Percentiles rank a stretch among this genome's conserved stretches.
Conservation (phyloP, 2,797 vertebrate species). For the Pangasius sanitwongsei region DNA sequence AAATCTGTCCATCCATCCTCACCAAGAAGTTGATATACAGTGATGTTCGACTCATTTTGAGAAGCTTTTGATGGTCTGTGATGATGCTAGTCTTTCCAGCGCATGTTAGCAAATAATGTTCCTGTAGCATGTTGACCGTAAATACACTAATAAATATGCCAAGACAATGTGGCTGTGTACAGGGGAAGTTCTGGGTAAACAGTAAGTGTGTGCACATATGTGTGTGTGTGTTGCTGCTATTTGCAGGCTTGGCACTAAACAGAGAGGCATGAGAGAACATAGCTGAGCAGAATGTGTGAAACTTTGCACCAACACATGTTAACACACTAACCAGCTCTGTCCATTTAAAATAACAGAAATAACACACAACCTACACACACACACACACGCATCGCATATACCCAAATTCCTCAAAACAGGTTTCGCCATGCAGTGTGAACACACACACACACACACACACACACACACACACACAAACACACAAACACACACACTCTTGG, state of each 20-base stretch:
- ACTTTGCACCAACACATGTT: slow-evolving; percentile 27
- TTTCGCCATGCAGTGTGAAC: neutral
- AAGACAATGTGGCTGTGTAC: neutral
- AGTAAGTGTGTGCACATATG: neutral
- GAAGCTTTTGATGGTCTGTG: neutral
- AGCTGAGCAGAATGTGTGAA: slow-evolving; percentile 59
- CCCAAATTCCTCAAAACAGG: slow-evolving; percentile 16
- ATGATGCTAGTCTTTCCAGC: neutral
- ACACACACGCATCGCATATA: neutral
- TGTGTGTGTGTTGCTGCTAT: slow-evolving; percentile 39
- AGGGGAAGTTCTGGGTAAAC: slow-evolving; percentile 2
- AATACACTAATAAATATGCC: neutral
- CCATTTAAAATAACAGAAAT: neutral
- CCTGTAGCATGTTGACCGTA: neutral
- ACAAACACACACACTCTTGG: neutral
- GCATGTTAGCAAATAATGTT: neutral
- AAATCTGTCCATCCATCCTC: neutral
- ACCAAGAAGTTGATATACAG: neutral
- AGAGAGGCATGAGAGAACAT: slow-evolving; percentile 49
- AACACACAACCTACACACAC: neutral
- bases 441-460: neutral
- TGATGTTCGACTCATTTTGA: neutral
- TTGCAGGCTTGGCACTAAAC: slow-evolving; percentile 49
- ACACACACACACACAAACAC: neutral
- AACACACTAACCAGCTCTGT: neutral